phyloP scores from a whole-genome alignment of 2,797 vertebrate genomes.

The Chrosomus eos region DNA sequence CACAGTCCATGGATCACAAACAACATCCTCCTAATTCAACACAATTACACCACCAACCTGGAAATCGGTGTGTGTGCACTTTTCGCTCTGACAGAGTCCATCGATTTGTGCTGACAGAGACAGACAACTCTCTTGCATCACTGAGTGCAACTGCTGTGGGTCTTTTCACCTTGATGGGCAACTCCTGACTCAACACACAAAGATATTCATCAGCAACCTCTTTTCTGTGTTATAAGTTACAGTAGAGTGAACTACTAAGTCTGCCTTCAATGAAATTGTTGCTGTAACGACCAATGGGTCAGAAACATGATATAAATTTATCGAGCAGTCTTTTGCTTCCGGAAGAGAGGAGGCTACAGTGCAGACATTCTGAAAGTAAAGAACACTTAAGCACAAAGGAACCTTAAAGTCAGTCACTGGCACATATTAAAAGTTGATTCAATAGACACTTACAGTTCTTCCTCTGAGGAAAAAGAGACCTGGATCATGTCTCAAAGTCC shows the following conservation, averaged over 20 bases:
- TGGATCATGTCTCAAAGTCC: slow-evolving; percentile 16
- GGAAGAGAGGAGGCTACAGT: background rate
- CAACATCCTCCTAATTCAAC: slow-evolving; percentile 42
- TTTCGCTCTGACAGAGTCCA: slow-evolving; percentile 42
- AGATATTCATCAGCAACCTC: slow-evolving; percentile 46
- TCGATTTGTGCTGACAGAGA: slow-evolving; percentile 53
- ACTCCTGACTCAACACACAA: slow-evolving; percentile 48
- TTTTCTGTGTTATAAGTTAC: slow-evolving; percentile 30
- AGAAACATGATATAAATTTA: background rate
- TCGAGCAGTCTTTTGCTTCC: background rate
- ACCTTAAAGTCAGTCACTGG: slow-evolving; percentile 17
- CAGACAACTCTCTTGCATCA: slow-evolving; percentile 49
- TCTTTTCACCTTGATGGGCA: slow-evolving; percentile 34
- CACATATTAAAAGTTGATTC: slow-evolving; percentile 42
- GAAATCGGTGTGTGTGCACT: slow-evolving; percentile 47
- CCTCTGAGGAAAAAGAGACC: slow-evolving; percentile 33
- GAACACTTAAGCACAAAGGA: background rate
- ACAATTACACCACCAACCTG: slow-evolving; percentile 43
- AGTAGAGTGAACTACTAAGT: slow-evolving; percentile 19
- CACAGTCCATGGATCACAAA: slow-evolving; percentile 45
- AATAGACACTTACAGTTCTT: slow-evolving; percentile 42
- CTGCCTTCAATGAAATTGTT: background rate
- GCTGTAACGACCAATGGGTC: background rate
- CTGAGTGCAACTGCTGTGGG: slow-evolving; percentile 37
- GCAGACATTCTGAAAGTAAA: slow-evolving; percentile 11